Evolutionary conservation across 2,113 vertebrate genomes (phyloP).

Genomic region (Nipponia nippon): DNA sequence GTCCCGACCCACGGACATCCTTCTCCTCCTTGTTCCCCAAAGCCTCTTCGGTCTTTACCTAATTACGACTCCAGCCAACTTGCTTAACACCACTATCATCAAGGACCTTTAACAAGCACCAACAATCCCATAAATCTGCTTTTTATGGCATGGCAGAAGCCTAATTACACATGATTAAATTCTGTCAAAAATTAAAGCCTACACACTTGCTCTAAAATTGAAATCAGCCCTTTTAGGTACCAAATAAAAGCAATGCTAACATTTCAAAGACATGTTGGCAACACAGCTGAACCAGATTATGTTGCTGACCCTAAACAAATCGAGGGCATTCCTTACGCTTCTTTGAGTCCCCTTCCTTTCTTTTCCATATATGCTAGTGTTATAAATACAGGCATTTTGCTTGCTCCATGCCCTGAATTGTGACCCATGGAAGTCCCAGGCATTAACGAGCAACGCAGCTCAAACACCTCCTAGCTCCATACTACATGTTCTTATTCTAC

Average conservation of each 20-base stretch:
- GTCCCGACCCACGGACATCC: rapidly evolving
- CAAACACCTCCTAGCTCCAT: background rate
- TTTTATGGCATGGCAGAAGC: background rate
- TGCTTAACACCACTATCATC: background rate
- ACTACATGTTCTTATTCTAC: background rate
- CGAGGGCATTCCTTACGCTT: background rate
- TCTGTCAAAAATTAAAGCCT: constrained; percentile 35
- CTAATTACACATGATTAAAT: constrained; percentile 2
- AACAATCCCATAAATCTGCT: background rate
- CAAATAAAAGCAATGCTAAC: background rate
- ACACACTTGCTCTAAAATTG: background rate
- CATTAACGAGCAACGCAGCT: background rate
- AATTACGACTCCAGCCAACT: background rate
- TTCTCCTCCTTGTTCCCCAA: background rate
- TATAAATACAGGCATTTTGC: background rate
- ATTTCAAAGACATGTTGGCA: background rate
- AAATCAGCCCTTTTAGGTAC: background rate
- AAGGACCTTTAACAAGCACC: background rate
- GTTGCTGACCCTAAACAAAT: background rate
- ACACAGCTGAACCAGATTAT: background rate
- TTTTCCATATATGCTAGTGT: background rate
- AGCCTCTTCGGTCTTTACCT: background rate
- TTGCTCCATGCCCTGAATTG: background rate
- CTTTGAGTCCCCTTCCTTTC: background rate
- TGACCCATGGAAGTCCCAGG: background rate